A percentile compares a stretch with the other conserved stretches of the same genome.
Evolutionary conservation across 2,797 vertebrate species (phyloP).

Genomic region (Falco peregrinus): DNA sequence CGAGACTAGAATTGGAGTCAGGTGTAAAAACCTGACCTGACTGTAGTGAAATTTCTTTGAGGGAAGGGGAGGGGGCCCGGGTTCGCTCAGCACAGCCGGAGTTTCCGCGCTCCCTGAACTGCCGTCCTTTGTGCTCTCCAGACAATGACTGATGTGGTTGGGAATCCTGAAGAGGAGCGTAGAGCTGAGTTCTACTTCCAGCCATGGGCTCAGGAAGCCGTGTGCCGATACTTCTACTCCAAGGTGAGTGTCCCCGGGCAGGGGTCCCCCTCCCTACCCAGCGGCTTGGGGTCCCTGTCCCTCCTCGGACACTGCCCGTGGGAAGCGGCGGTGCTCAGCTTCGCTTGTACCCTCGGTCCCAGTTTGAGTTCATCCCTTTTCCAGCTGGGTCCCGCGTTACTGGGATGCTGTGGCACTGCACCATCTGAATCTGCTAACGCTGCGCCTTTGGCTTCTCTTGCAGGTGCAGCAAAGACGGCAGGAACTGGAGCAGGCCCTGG

Average conservation of each 20-base stretch:
- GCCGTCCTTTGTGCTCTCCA: conserved; percentile 59
- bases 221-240: conserved; percentile 98
- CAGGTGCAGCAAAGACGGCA: conserved; percentile 98
- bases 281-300: accelerated
- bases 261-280: neutral
- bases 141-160: conserved; percentile 98
- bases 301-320: neutral
- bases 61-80: neutral
- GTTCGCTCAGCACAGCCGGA: neutral
- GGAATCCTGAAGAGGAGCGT: conserved; percentile 97
- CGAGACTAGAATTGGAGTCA: neutral
- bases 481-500: conserved; percentile 96
- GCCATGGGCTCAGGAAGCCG: conserved; percentile 98
- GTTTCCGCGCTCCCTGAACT: neutral
- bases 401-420: neutral
- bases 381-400: neutral
- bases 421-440: neutral
- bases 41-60: neutral
- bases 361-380: neutral
- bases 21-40: neutral
- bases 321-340: neutral
- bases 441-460: neutral
- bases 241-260: conserved; percentile 78
- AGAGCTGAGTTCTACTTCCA: conserved; percentile 99
- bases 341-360: neutral